A percentile compares a stretch with the other conserved stretches of the same genome.
Evolutionary conservation across 1,140 invertebrate species (phyloP).

Genomic region (Temnothorax nylanderi): DNA sequence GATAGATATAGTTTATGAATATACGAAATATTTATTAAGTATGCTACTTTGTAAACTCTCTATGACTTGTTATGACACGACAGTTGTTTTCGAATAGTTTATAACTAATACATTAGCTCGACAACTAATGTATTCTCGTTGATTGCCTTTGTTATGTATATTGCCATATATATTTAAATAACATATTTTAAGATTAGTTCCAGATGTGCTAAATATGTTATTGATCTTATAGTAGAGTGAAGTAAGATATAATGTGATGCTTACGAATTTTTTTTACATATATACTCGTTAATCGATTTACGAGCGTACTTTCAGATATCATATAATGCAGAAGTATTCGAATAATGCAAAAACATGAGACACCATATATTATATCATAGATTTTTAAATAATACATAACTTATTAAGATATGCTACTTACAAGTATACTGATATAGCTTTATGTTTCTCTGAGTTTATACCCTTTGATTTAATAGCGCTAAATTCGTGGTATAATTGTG

Average conservation of each 20-base stretch:
- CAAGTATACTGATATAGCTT: background rate
- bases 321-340: conserved; percentile 13
- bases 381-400: conserved; percentile 19
- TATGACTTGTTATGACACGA: conserved; percentile 33
- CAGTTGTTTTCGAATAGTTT: conserved; percentile 32
- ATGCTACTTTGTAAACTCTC: conserved; percentile 29
- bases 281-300: background rate
- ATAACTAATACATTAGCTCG: background rate
- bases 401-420: conserved; percentile 22
- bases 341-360: conserved; percentile 42
- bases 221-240: background rate
- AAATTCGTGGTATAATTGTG: background rate
- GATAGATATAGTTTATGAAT: conserved; percentile 37
- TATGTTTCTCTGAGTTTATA: conserved; percentile 14
- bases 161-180: conserved; percentile 27
- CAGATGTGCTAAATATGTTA: conserved; percentile 5
- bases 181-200: conserved; percentile 23
- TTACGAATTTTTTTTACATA: conserved; percentile 47
- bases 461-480: background rate
- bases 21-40: conserved; percentile 34
- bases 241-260: conserved; percentile 4
- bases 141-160: conserved; percentile 39
- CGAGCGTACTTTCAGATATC: background rate
- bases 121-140: conserved; percentile 35
- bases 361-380: conserved; percentile 19